phyloP scores from a whole-genome alignment of 1,140 invertebrate species.

The Neuroterus valhalla region DNA sequence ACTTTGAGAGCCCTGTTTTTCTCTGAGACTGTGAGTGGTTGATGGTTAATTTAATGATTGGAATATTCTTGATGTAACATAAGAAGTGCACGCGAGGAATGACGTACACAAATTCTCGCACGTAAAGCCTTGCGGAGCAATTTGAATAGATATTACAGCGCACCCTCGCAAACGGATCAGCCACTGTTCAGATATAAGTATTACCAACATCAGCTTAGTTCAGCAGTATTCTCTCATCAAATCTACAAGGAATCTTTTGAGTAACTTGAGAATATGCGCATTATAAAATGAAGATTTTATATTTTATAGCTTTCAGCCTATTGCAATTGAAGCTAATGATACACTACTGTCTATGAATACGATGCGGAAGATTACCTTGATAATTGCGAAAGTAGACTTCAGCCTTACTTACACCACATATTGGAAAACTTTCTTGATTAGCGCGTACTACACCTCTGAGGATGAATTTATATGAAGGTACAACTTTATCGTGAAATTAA shows the following conservation, averaged over 20 bases:
- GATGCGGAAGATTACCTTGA: neutral
- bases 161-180: constrained; percentile 29
- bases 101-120: constrained; percentile 15
- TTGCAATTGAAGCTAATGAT: neutral
- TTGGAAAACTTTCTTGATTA: too few relatives aligned
- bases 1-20: neutral
- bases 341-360: neutral
- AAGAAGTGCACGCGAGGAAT: constrained; percentile 21
- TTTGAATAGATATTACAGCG: constrained; percentile 27
- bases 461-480: neutral
- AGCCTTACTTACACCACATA: too few relatives aligned
- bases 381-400: neutral
- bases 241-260: constrained; percentile 2
- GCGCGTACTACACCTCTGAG: too few relatives aligned
- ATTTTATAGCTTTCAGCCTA: neutral
- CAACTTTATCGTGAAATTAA: neutral
- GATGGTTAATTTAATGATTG: constrained; percentile 28
- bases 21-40: neutral
- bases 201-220: neutral
- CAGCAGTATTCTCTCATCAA: neutral
- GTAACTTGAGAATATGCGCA: neutral
- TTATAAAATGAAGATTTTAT: constrained; percentile 5
- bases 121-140: constrained; percentile 21
- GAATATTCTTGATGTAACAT: constrained; percentile 21
- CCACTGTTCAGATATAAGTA: constrained; percentile 15